Evolutionary conservation across 1,140 invertebrate species (phyloP).

Genomic region (Protaetia brevitarsis): DNA sequence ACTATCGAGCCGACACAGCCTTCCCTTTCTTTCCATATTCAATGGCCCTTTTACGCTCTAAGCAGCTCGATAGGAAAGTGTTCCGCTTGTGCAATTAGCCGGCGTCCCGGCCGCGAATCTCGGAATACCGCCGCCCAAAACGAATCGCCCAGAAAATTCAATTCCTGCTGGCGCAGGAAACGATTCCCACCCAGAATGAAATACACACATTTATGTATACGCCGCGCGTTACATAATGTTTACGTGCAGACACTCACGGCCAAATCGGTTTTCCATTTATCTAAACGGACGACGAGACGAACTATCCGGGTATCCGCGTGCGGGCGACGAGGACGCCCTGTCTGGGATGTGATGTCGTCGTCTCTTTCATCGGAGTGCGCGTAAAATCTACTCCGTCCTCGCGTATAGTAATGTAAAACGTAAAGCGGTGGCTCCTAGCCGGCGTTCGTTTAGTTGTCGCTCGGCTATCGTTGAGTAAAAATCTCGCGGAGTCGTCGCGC

Average conservation of each 20-base stretch:
- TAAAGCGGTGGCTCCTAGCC: conserved; percentile 3
- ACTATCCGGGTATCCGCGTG: neutral
- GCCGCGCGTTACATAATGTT: conserved; percentile 10
- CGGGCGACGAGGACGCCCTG: neutral
- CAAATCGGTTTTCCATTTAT: conserved; percentile 18
- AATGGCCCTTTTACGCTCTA: neutral
- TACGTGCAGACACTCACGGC: conserved; percentile 13
- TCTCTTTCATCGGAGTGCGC: neutral
- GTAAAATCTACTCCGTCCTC: conserved; percentile 1
- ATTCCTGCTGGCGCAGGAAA: neutral
- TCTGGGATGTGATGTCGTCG: conserved; percentile 2
- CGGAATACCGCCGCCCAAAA: neutral
- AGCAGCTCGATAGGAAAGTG: neutral
- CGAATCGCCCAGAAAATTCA: neutral
- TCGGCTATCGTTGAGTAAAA: conserved; percentile 11
- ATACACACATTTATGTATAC: conserved; percentile 12
- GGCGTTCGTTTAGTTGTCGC: neutral
- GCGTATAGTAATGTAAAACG: conserved; percentile 2
- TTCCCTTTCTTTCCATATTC: neutral
- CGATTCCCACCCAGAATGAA: neutral
- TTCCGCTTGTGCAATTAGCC: neutral
- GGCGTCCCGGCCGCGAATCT: neutral
- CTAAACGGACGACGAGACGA: neutral
- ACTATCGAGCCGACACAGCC: neutral
- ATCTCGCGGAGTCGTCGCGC: conserved; percentile 2